These are phyloP conservation scores for Neoscelio sp. DNA, from an alignment of 2,888 invertebrate genomes.

Conservation along the genomic window DNA sequence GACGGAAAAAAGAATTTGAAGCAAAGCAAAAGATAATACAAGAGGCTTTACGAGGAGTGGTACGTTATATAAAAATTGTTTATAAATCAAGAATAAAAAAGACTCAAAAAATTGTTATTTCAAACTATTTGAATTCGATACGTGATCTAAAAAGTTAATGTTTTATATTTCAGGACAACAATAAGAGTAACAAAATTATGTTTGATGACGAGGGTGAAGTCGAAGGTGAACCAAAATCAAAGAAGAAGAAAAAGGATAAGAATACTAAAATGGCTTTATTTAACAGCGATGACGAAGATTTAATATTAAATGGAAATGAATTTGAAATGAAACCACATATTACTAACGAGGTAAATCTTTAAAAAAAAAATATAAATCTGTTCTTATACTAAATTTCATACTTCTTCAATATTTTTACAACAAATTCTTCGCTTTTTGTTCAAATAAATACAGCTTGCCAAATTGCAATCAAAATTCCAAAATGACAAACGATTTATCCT, in stretches of 20 bases:
- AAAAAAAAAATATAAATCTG: constrained; percentile 82
- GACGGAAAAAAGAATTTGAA: constrained; percentile 38
- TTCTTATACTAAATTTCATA: constrained; percentile 25
- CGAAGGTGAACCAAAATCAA: constrained; percentile 65
- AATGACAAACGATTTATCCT: constrained; percentile 91
- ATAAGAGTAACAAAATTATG: constrained; percentile 85
- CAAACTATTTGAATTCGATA: no score
- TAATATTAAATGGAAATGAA: constrained; percentile 83
- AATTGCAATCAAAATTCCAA: constrained; percentile 89
- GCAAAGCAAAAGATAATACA: constrained; percentile 41
- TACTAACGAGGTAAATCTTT: constrained; percentile 85
- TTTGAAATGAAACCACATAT: constrained; percentile 85
- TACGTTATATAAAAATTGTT: no score
- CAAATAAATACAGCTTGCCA: constrained; percentile 87
- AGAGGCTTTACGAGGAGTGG: constrained; percentile 39
- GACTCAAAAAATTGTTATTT: no score
- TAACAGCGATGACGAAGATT: constrained; percentile 85
- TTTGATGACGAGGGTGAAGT: constrained; percentile 85
- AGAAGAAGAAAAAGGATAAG: constrained; percentile 61
- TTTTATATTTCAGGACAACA: constrained; percentile 42
- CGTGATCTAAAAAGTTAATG: no score
- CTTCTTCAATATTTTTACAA: neutral
- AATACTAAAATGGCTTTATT: constrained; percentile 61
- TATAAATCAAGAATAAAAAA: no score
- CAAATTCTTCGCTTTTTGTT: constrained; percentile 44